These are phyloP conservation scores for Tinamus guttatus DNA, from an alignment of 2,113 vertebrate genomes.

Conservation along the genomic window DNA sequence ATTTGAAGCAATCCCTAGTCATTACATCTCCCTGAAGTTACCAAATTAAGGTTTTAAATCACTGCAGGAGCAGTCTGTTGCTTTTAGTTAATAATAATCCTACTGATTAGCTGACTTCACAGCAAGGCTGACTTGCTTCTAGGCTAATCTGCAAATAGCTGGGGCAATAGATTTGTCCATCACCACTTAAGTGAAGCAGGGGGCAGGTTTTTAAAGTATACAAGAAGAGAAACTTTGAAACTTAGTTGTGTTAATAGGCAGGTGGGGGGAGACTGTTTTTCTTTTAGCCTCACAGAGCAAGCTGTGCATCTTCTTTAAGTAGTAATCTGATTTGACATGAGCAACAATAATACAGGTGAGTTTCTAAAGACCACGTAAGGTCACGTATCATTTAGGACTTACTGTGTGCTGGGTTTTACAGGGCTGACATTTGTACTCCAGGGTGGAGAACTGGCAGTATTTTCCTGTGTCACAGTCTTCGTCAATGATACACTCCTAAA, in stretches of 20 bases:
- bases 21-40: neutral
- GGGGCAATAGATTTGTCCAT: neutral
- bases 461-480: constrained; percentile 86
- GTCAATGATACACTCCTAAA: constrained; percentile 87
- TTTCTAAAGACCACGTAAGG: neutral
- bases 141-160: neutral
- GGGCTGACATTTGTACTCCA: constrained; percentile 83
- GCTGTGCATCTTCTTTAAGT: neutral
- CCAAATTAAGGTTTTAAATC: neutral
- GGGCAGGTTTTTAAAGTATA: neutral
- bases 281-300: neutral
- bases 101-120: neutral
- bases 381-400: constrained; percentile 29
- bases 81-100: neutral
- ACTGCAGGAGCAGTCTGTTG: neutral
- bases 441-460: constrained; percentile 84
- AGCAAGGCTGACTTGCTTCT: neutral
- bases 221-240: neutral
- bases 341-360: fast-evolving
- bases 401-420: constrained; percentile 86
- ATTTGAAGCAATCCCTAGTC: neutral
- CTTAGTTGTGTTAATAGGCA: neutral
- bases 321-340: neutral
- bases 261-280: neutral
- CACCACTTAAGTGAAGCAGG: neutral